phyloP scores from a whole-genome alignment of 1,140 invertebrate species.

The Coboldia fuscipes region DNA sequence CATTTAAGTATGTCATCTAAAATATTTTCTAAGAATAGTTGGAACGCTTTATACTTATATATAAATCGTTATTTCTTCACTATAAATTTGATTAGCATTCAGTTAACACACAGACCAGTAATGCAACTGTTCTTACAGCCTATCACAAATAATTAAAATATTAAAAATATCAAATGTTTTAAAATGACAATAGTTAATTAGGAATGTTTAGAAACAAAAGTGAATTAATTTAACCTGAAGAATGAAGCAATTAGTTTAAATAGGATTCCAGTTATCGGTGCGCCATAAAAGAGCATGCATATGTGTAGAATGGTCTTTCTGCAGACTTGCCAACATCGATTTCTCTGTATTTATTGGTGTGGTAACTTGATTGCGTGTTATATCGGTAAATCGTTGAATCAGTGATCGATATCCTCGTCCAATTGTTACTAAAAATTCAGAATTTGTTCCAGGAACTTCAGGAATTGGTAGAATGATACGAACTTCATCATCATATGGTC shows the following conservation, averaged over 20 bases:
- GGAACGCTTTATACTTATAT: too few species aligned
- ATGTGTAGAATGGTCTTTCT: constrained; percentile 19
- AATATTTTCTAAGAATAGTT: too few species aligned
- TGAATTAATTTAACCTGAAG: background rate
- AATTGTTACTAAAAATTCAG: constrained; percentile 45
- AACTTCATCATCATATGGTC: constrained; percentile 71
- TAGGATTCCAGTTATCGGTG: constrained; percentile 42
- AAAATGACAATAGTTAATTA: background rate
- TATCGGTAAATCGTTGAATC: constrained; percentile 44
- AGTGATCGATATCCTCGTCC: constrained; percentile 67
- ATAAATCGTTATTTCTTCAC: background rate
- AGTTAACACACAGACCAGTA: background rate
- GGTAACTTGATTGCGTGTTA: constrained; percentile 7
- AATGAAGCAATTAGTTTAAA: background rate
- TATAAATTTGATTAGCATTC: background rate
- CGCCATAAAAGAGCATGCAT: constrained; percentile 50
- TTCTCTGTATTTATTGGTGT: constrained; percentile 3
- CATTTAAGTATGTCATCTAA: too few species aligned
- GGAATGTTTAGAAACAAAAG: background rate
- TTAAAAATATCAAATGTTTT: too few species aligned
- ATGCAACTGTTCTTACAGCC: too few species aligned
- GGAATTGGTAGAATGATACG: constrained; percentile 20
- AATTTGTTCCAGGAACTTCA: constrained; percentile 20
- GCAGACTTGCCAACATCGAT: constrained; percentile 11
- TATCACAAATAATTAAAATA: too few species aligned